Base-by-base conservation (phyloP, 1,140 invertebrate genomes). In the Homarus americanus region DNA sequence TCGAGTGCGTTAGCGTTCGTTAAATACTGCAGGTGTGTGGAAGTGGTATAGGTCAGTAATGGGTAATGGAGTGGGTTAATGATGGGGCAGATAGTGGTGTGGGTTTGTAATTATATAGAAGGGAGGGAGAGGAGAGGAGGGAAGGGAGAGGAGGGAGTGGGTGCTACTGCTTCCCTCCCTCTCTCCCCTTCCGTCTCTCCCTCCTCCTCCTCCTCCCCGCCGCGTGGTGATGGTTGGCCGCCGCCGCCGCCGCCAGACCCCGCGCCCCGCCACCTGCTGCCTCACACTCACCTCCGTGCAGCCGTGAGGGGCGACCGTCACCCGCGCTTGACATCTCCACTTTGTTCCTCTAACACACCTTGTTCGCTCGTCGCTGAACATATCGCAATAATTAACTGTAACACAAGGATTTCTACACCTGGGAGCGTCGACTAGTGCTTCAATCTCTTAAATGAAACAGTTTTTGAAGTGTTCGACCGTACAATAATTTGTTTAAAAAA, bases 221-320 rank as follows among this genome's bases (percentile, higher is more conserved):
- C 58, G 58, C 58, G 12, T 17, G 58, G 20, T 10, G 58, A 10
- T 20, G 12, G 58, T 20, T 3, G 12, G 12, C 58, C 58, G 20
- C 58, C 58, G 24, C 58, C 12, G 20, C 58, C 58, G 58, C 58
- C 58, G 58, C 58, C 58, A 63, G 12, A 63, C 58, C 24, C 12
- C 12, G 58, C 58, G 12, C 12, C 12, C 12, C 58, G 12, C 15
- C 58, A 20, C 58, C 20, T 63, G 58, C 58, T 24, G 58, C 58
- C 58, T 63, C 58, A 63, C 58, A 63, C 58, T 63, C 58, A 63
- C 58, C 58, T 63, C 58, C 58, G 58, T 63, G 58, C 58, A 10
- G 58, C 58, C 58, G 58, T 20, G 58, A 20, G 58, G 58, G 12
- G 58, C 58, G 58, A 17, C 58, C 58, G 20, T 63, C 58, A 20